Evolutionary conservation across 2,888 invertebrate genomes (phyloP), one percentile per base, ranked within the genome.

Genomic region (Conus canariensis): DNA sequence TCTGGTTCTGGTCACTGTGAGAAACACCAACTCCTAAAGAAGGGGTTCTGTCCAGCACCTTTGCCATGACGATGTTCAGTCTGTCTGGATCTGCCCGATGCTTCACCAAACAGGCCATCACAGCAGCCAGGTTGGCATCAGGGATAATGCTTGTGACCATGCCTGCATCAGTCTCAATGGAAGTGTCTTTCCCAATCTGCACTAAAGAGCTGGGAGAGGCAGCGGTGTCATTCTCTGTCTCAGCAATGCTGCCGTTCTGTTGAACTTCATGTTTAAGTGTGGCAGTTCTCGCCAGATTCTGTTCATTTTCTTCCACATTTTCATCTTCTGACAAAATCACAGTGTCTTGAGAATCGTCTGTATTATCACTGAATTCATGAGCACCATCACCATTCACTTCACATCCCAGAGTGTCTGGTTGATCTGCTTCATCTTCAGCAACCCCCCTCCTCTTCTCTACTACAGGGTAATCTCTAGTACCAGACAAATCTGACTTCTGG

Each of bases 51-150:
- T 95, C 94, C 59, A 94, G 88, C 10, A 95, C 88, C 85, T 92
- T 92, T 91, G 93, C 93, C 25, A 93, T 93, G 16, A 94, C 94
- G 90, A 94, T 88, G 85, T 95, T 94, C 22, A 95, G 91, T 87
- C 95, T 93, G 77, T 94, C 92, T 86, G 92, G 91, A 82, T 92
- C 91, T 58, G 90, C 88, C 89, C 94, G 92, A 19, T 93, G 91
- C 19, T 91, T 91, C 45, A 93, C 90, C 64, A 95, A 89, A 90
- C 92, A 92, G 8, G 93, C 91, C 92, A 94, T 94, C 56, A 95
- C 91, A 30, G 88, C 87, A n/a, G 91, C 82, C n/a, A 92, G 87
- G 91, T 94, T 91, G 64, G 92, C 89, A 88, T 90, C 88, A 30
- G 92, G 91, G 60, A 95, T 87, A 59, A 95, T 92, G 58, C 87